phyloP scores from a whole-genome alignment of 2,797 vertebrate genomes.

The Argyrosomus regius region DNA sequence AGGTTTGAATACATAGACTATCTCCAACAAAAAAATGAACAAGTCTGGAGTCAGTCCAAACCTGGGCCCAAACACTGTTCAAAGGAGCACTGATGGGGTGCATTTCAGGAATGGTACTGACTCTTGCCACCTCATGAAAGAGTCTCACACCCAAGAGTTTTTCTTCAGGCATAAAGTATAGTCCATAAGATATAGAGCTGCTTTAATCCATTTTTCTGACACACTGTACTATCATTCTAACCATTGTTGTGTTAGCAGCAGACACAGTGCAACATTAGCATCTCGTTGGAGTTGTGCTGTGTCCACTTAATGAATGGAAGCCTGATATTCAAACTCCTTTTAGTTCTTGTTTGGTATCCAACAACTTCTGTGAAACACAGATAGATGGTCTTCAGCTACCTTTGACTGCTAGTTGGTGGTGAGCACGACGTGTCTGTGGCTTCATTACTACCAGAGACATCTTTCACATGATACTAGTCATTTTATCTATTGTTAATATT shows the following conservation, averaged over 20 bases:
- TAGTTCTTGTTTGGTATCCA: not conserved
- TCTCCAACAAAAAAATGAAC: conserved; percentile 40
- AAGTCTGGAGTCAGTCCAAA: conserved; percentile 17
- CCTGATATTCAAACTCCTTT: not conserved
- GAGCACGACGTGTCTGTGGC: no score
- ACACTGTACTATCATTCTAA: not conserved
- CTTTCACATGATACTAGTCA: not conserved
- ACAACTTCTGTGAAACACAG: no score
- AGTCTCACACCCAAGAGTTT: not conserved
- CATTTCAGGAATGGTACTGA: conserved; percentile 32
- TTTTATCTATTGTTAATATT: not conserved
- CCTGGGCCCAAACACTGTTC: not conserved
- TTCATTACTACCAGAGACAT: not conserved
- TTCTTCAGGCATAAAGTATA: conserved; percentile 14
- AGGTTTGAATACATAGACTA: conserved; percentile 55
- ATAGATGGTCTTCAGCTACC: not conserved
- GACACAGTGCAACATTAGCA: not conserved
- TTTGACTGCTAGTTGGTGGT: not conserved
- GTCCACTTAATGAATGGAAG: not conserved
- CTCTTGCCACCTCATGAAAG: not conserved
- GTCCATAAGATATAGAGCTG: conserved; percentile 12
- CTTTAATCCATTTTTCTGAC: conserved; percentile 14
- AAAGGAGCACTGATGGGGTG: conserved; percentile 14
- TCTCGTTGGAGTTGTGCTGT: not conserved
- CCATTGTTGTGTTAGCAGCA: not conserved